Conservation (phyloP, 2,113 vertebrate genomes). For the Tringa solitaria region DNA sequence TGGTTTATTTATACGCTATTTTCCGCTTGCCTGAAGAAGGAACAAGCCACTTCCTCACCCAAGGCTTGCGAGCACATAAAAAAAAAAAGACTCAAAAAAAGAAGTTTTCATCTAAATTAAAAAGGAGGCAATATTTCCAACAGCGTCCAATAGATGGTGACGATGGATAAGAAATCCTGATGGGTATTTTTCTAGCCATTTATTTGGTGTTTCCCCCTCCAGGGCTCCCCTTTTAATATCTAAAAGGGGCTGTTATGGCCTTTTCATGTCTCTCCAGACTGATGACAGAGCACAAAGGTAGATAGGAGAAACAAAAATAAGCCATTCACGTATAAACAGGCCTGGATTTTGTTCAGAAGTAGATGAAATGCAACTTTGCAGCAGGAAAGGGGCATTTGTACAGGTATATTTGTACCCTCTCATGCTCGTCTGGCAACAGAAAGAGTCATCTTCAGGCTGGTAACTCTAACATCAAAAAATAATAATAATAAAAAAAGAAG, state of each 20-base stretch:
- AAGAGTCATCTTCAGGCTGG: not conserved
- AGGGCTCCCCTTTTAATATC: not conserved
- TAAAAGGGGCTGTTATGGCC: not conserved
- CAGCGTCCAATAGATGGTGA: not conserved
- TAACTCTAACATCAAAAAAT: not conserved
- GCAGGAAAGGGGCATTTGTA: not conserved
- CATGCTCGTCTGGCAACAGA: fast-evolving
- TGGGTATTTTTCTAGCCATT: not conserved
- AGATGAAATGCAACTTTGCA: not conserved
- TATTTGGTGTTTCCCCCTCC: not conserved
- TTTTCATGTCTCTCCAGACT: not conserved
- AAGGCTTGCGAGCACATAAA: fast-evolving
- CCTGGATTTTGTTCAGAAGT: not conserved
- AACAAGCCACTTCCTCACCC: not conserved
- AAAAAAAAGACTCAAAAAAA: not conserved
- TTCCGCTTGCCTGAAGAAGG: not conserved
- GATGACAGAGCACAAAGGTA: fast-evolving
- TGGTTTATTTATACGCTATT: not conserved
- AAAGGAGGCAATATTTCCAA: not conserved
- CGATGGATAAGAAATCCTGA: not conserved
- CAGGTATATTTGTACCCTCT: fast-evolving
- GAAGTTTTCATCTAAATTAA: fast-evolving
- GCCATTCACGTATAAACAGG: fast-evolving
- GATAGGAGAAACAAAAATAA: not conserved
- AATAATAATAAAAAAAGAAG: not conserved